Percentiles rank a stretch among this genome's conserved stretches.
phyloP scores from a whole-genome alignment of 2,797 vertebrate species.

The Trematomus bernacchii region DNA sequence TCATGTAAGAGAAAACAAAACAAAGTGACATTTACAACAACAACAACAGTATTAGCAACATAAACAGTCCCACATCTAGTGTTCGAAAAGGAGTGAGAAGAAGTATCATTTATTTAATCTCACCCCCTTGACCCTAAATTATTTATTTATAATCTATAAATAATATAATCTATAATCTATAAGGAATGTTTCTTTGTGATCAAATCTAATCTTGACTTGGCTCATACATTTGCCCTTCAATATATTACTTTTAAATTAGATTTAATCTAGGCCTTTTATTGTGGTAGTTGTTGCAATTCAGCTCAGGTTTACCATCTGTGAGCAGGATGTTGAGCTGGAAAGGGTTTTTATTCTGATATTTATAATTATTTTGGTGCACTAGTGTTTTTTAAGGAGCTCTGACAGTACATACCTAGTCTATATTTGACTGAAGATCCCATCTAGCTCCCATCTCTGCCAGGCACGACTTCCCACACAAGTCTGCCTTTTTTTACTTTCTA shows the following conservation, averaged over 20 bases:
- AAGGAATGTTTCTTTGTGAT: slow-evolving; percentile 16
- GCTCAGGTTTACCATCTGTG: neutral
- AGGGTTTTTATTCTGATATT: neutral
- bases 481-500: slow-evolving; percentile 25
- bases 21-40: no score
- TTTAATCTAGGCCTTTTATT: neutral
- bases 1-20: no score
- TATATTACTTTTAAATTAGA: neutral
- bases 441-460: slow-evolving; percentile 18
- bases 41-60: no score
- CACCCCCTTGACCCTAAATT: no score
- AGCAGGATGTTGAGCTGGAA: neutral
- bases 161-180: no score
- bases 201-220: slow-evolving; percentile 11
- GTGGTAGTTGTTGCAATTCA: neutral
- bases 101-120: no score
- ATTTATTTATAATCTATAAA: no score
- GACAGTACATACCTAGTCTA: neutral
- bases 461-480: slow-evolving; percentile 39
- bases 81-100: no score
- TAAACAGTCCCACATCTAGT: no score
- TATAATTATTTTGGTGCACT: neutral
- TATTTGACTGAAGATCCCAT: slow-evolving; percentile 16
- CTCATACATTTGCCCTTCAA: slow-evolving; percentile 1
- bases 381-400: slow-evolving; percentile 3